These are phyloP conservation scores for Drosophila jambulina DNA, from an alignment of 1,140 invertebrate species.

Conservation along the genomic window DNA sequence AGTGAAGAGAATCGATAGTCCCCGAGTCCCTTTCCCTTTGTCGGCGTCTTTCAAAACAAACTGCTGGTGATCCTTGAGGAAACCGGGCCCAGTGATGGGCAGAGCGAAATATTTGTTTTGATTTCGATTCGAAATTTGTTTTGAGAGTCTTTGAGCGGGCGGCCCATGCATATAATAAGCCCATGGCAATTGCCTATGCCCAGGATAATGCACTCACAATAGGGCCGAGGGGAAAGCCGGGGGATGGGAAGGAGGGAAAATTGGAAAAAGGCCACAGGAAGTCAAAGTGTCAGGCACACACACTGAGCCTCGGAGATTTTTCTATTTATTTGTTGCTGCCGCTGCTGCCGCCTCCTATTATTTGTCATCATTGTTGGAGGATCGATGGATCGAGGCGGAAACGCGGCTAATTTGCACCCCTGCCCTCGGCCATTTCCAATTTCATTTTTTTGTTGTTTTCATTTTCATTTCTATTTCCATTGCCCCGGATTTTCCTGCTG, in stretches of 20 bases:
- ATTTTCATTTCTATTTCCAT: conserved; percentile 2
- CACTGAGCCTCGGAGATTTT: conserved; percentile 22
- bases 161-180: conserved; percentile 1
- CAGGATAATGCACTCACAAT: conserved; percentile 17
- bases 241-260: background rate
- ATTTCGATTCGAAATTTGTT: conserved; percentile 74
- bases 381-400: conserved; percentile 69
- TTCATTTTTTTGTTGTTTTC: too few species aligned
- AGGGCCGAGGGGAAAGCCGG: conserved; percentile 5
- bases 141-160: conserved; percentile 26
- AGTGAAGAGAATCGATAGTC: conserved; percentile 19
- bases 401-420: conserved; percentile 78
- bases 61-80: conserved; percentile 36
- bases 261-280: conserved; percentile 76
- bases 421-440: conserved; percentile 18
- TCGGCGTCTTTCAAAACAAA: conserved; percentile 55
- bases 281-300: conserved; percentile 71
- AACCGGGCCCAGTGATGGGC: conserved; percentile 37
- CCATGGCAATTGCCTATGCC: conserved; percentile 8
- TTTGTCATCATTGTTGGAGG: conserved; percentile 48
- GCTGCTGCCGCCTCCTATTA: conserved; percentile 12
- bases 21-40: conserved; percentile 16
- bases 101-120: conserved; percentile 74
- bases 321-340: conserved; percentile 43
- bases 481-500: conserved; percentile 16